A percentile compares a stretch with the other conserved stretches of the same genome.
These are phyloP conservation scores for Aleiodes alternator DNA, from an alignment of 2,888 invertebrate genomes.

Conservation along the genomic window DNA sequence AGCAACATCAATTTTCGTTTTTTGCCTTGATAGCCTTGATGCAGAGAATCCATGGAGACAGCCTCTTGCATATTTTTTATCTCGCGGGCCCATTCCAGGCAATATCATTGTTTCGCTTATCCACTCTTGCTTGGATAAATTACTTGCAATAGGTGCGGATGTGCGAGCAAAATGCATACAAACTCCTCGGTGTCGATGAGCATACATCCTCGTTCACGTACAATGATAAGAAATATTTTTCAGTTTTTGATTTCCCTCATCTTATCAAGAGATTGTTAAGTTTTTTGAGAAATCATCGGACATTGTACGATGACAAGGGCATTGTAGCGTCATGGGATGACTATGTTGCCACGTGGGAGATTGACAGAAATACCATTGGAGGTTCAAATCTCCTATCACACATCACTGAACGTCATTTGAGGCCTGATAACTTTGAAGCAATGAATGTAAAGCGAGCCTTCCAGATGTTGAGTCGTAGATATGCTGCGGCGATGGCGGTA, in stretches of 20 bases:
- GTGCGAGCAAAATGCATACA: conserved; percentile 28
- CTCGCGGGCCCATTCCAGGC: conserved; percentile 2
- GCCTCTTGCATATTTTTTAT: conserved; percentile 39
- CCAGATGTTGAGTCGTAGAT: too few relatives aligned
- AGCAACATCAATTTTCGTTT: conserved; percentile 37
- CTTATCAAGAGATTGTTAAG: conserved; percentile 24
- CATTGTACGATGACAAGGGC: conserved; percentile 16
- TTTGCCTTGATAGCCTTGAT: conserved; percentile 41
- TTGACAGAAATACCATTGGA: too few relatives aligned
- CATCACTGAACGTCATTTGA: conserved; percentile 26
- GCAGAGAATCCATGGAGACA: conserved; percentile 42
- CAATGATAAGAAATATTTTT: conserved; percentile 24
- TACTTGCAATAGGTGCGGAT: conserved; percentile 34
- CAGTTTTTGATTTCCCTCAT: too few relatives aligned
- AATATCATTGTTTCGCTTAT: conserved; percentile 12
- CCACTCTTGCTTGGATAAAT: conserved; percentile 28
- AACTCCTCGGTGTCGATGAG: conserved; percentile 12
- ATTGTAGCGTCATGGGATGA: conserved; percentile 33
- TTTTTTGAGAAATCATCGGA: conserved; percentile 1
- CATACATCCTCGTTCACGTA: conserved; percentile 9
- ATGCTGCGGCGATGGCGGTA: too few relatives aligned
- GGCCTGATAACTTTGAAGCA: conserved; percentile 39
- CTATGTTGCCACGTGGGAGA: too few relatives aligned
- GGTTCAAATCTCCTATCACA: too few relatives aligned
- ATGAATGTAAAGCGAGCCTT: conserved; percentile 36